Evolutionary conservation across 2,797 vertebrate species (phyloP).

Genomic region (Neopelma chrysocephalum): DNA sequence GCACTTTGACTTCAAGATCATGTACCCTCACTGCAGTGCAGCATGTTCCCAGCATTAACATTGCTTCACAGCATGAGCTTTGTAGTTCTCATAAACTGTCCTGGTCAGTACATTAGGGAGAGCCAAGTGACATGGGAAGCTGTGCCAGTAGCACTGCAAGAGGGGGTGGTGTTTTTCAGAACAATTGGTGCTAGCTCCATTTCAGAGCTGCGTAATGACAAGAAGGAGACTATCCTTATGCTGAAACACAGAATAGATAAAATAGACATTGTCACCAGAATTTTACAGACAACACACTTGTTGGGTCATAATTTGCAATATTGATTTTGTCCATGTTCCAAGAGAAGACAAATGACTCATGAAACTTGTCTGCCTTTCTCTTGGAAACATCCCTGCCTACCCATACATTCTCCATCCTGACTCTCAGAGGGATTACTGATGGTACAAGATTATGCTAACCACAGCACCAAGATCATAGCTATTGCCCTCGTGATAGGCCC

Average conservation of each 20-base stretch:
- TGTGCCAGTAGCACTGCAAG: neutral
- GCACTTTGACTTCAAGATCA: neutral
- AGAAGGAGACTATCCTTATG: neutral
- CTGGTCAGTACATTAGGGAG: neutral
- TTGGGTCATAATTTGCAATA: neutral
- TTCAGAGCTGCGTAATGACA: neutral
- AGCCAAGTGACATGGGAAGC: neutral
- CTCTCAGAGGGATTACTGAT: neutral
- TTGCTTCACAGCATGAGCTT: neutral
- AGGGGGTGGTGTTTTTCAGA: neutral
- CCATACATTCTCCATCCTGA: neutral
- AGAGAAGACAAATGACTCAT: neutral
- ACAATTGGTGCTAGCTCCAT: neutral
- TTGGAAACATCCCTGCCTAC: neutral
- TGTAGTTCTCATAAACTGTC: neutral
- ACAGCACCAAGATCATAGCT: neutral
- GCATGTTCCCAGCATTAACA: neutral
- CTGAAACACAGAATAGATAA: neutral
- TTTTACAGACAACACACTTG: neutral
- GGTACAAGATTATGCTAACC: neutral
- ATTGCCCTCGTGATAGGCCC: neutral
- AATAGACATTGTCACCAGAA: neutral
- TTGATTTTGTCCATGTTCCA: neutral
- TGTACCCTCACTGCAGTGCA: neutral
- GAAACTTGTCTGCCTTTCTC: constrained; percentile 1